A percentile compares a stretch with the other conserved stretches of the same genome.
Evolutionary conservation across 2,888 invertebrate species (phyloP).

Genomic region (Plagodis dolabraria): DNA sequence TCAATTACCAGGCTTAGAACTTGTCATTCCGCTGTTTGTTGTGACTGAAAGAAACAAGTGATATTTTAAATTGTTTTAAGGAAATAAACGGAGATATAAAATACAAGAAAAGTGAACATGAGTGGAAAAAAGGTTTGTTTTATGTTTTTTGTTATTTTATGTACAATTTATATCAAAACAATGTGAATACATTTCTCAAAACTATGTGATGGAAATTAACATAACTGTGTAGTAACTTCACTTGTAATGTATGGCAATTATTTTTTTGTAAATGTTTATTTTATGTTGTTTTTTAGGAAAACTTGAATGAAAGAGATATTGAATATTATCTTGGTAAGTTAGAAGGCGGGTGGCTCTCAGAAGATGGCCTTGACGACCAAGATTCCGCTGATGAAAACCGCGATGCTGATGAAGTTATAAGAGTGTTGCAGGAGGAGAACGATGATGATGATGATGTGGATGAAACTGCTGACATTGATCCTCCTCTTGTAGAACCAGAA

Average conservation of each 20-base stretch:
- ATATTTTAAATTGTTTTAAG: slow-evolving; percentile 38
- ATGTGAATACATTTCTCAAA: slow-evolving; percentile 47
- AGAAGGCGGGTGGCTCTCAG: slow-evolving; percentile 48
- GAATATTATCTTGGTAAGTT: slow-evolving; percentile 46
- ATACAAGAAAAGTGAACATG: slow-evolving; percentile 39
- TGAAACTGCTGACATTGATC: slow-evolving; percentile 52
- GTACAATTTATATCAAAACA: slow-evolving; percentile 49
- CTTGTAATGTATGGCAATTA: slow-evolving; percentile 46
- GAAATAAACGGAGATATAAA: slow-evolving; percentile 36
- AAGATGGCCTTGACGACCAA: slow-evolving; percentile 50
- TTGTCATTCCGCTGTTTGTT: slow-evolving; percentile 45
- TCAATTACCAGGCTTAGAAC: slow-evolving; percentile 44
- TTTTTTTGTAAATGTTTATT: slow-evolving; percentile 44
- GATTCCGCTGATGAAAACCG: slow-evolving; percentile 47
- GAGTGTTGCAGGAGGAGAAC: slow-evolving; percentile 50
- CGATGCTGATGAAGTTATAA: slow-evolving; percentile 50
- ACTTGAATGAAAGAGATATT: slow-evolving; percentile 45
- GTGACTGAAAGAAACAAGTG: slow-evolving; percentile 42
- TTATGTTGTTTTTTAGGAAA: slow-evolving; percentile 50
- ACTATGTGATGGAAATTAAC: slow-evolving; percentile 46
- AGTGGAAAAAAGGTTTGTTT: slow-evolving; percentile 45
- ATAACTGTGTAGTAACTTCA: slow-evolving; percentile 47
- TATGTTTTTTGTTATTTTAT: slow-evolving; percentile 46
- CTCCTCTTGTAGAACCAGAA: slow-evolving; percentile 47
- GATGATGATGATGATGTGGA: slow-evolving; percentile 42